These are phyloP conservation scores for Propithecus deckenii DNA, from an alignment of 2,797 vertebrate genomes.

Conservation along the genomic window DNA sequence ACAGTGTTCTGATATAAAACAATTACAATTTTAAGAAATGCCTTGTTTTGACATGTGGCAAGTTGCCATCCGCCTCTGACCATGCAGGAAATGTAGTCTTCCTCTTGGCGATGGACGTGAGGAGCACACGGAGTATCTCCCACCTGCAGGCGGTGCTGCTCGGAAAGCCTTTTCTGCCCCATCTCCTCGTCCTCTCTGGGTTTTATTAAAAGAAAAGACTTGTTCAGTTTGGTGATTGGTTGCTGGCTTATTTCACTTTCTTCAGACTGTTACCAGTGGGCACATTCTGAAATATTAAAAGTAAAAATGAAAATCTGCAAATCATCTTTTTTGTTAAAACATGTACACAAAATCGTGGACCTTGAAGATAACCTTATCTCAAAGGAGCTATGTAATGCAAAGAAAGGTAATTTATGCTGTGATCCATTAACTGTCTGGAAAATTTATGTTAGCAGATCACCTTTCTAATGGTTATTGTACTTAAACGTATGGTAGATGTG, in stretches of 20 bases:
- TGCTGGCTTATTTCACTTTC: background rate
- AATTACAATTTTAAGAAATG: background rate
- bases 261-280: background rate
- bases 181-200: background rate
- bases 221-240: background rate
- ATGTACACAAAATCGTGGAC: background rate
- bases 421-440: background rate
- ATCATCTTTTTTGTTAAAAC: slow-evolving; percentile 26
- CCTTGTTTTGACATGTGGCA: background rate
- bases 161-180: too few relatives aligned
- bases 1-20: background rate
- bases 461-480: background rate
- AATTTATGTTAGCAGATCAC: background rate
- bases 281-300: background rate
- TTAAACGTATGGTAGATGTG: background rate
- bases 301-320: background rate
- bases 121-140: background rate
- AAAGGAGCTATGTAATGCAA: background rate
- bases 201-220: slow-evolving; percentile 6
- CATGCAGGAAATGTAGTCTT: background rate
- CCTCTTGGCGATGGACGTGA: background rate
- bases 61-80: background rate
- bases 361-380: background rate
- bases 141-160: background rate
- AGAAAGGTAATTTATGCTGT: background rate